These are phyloP conservation scores for Sula dactylatra DNA, from an alignment of 2,113 vertebrate genomes.

Conservation along the genomic window DNA sequence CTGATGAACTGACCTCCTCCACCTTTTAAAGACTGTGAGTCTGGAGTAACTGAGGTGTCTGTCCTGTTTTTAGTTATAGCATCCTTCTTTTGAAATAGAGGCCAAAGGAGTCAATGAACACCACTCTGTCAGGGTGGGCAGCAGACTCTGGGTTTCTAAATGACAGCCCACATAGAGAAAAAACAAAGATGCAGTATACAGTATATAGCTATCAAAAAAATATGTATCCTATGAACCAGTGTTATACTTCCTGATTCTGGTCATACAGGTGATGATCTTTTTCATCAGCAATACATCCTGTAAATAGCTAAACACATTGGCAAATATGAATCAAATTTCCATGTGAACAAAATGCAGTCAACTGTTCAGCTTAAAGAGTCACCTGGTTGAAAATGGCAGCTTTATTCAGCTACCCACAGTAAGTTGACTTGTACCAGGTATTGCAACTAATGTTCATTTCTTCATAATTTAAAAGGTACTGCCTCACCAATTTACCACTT, in stretches of 20 bases:
- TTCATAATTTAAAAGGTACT: not conserved
- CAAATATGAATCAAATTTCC: not conserved
- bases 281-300: not conserved
- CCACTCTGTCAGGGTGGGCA: not conserved
- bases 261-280: not conserved
- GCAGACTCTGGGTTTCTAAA: not conserved
- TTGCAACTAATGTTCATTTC: not conserved
- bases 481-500: not conserved
- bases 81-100: not conserved
- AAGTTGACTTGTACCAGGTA: not conserved
- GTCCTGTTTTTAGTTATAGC: not conserved
- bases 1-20: not conserved
- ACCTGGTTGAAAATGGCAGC: not conserved
- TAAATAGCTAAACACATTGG: not conserved
- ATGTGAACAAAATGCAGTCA: not conserved
- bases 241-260: not conserved
- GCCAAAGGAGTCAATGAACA: not conserved
- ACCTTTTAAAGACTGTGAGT: not conserved
- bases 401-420: not conserved
- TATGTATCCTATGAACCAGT: accelerated
- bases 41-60: not conserved
- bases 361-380: not conserved
- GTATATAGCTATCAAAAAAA: not conserved
- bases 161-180: not conserved
- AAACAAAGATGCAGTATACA: not conserved